Evolutionary conservation across 1,140 invertebrate genomes (phyloP).

Genomic region (Drosophila insularis): DNA sequence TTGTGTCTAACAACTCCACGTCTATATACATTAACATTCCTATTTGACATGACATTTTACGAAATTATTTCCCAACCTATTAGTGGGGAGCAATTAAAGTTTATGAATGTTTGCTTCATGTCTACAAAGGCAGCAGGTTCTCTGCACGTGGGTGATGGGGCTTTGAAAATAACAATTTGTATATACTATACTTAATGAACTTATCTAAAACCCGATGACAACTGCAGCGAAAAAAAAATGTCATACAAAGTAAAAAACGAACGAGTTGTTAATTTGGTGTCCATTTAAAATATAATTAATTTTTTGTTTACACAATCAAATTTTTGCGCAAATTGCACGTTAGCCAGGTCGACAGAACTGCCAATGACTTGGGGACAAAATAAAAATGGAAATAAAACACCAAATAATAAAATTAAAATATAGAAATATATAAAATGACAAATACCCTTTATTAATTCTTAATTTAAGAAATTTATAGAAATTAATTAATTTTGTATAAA

Average conservation of each 20-base stretch:
- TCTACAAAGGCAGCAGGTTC: background rate
- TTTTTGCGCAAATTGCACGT: background rate
- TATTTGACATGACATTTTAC: background rate
- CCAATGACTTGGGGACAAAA: constrained; percentile 11
- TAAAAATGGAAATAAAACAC: background rate
- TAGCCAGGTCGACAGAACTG: background rate
- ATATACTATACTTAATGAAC: background rate
- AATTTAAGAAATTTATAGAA: too few species aligned
- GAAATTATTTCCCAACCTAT: background rate
- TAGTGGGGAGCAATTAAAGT: background rate
- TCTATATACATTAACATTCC: background rate
- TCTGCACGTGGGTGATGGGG: background rate
- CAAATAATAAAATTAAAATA: background rate
- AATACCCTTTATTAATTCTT: background rate
- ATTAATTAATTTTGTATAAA: too few species aligned
- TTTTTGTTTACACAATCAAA: constrained; percentile 31
- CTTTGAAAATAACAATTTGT: background rate
- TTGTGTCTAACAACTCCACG: background rate
- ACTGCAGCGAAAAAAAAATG: background rate
- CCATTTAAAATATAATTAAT: constrained; percentile 40
- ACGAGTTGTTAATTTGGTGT: constrained; percentile 6
- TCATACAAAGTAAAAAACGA: constrained; percentile 1
- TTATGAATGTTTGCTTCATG: background rate
- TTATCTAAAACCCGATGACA: background rate
- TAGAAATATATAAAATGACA: background rate